These are phyloP conservation scores for Conistra vaccinii DNA, from an alignment of 2,888 invertebrate genomes.

Conservation along the genomic window DNA sequence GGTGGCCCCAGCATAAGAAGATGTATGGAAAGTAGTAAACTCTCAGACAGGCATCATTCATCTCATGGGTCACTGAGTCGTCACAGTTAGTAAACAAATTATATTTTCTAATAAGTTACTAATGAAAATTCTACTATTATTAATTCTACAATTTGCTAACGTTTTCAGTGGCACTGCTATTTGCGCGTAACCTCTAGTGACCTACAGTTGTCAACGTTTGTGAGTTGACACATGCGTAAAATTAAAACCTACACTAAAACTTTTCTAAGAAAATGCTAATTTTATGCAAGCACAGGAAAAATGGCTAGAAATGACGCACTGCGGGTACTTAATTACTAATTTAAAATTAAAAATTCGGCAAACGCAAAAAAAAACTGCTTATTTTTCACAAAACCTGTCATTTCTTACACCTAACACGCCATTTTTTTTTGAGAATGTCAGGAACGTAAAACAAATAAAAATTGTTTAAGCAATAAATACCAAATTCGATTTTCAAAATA, in stretches of 20 bases:
- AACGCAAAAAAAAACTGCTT: neutral
- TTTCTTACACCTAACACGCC: neutral
- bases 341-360: conserved; percentile 3
- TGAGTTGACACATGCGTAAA: neutral
- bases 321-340: neutral
- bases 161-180: neutral
- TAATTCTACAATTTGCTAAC: neutral
- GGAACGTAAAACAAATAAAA: neutral
- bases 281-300: neutral
- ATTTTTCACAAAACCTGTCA: neutral
- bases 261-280: neutral
- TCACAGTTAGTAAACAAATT: neutral
- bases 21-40: neutral
- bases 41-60: neutral
- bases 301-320: conserved; percentile 7
- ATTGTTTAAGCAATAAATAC: neutral
- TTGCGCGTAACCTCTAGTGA: conserved; percentile 29
- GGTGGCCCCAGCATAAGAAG: neutral
- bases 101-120: neutral
- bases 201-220: conserved; percentile 20
- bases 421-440: neutral
- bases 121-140: neutral
- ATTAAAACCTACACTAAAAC: neutral
- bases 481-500: conserved; percentile 33
- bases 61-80: neutral